Base-by-base conservation (phyloP, 2,888 invertebrate species). In the Torymus aiolomorphi region DNA sequence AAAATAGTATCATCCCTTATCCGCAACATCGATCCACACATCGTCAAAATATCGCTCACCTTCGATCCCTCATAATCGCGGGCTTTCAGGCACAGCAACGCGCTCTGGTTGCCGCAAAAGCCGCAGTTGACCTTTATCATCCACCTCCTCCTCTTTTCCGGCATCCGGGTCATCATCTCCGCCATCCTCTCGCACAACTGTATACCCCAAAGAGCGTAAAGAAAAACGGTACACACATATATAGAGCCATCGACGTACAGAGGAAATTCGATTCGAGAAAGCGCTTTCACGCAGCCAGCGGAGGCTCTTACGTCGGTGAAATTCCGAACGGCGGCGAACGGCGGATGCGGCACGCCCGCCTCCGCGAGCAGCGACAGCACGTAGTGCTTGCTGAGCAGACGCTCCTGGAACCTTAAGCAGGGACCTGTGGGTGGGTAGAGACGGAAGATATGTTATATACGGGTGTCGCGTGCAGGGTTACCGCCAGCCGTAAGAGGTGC, bases 121-220 rank as follows among this genome's bases (percentile, higher is more conserved):
- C 85, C 85, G 24, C 80, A 78, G 80, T 86, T 84, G 70, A 86
- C 77, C 81, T 84, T 85, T 16, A 85, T 63, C 31, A 85, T 52
- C 85, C 85, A 85, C 42, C 76, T 81, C 51, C 62, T 61, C 61
- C 12, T 4, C 54, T 14, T 14, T 11, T 18, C 5, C 2, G 74
- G 52, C 66, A 62, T 49, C 80, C 5, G 57, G 13, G 81, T 80
- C 49, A 83, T 82, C 82, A 84, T 79, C 67, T 59, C 73, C 10
- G 83, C 78, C 52, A 86, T 74, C 72, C 71, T 81, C 42, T 70
- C 57, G 72, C 82, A 84, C 10, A 85, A 66, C 85, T 85, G 82
- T 2, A 65, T 49, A 13, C 1, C 14, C 24, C 5, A 20, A 73
- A 62, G 18, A 59, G 16, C 16, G 59, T 4, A 71, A 13, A 5